Base-by-base conservation (phyloP, 1,140 invertebrate species). In the Bombus huntii region DNA sequence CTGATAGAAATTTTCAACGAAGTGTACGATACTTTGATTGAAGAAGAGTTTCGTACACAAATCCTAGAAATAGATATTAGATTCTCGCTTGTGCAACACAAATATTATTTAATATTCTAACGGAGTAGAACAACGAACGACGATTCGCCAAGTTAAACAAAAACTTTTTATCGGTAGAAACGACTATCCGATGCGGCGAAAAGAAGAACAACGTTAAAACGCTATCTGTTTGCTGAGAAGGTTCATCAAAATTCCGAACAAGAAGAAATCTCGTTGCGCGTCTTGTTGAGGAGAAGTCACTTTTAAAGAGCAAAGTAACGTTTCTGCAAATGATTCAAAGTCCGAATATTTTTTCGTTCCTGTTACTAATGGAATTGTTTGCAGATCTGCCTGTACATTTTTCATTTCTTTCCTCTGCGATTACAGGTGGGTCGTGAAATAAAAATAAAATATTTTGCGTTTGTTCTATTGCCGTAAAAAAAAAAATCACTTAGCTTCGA, bases 231-330 rank as follows among this genome's bases (percentile, higher is more conserved):
- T 34, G 25, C 57, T 8, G 25, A 12, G 68, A 68, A 34, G 34
- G 22, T 75, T 87, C 72, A 84, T 87, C 82, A 87, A 87, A 84
- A 84, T 80, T 74, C 57, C 39, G 82, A 39, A 47, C 71, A 37
- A 57, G 12, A 71, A 73, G 72, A 72, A 79, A 84, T 82, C 81
- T 87, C 37, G 28, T 72, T 81, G 25, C 62, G 6, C 70, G 39
- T 44, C 15, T 83, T 47, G 42, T 76, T 8, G 71, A 76, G 53
- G 15, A 65, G 59, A n/a, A 31, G 25, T 31, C 59, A 25, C 34
- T 42, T 83, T 83, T 83, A 65, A 83, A 53, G 34, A 66, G 42
- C n/a, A 62, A 34, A 42, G 34, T 72, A 47, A 47, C 34, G 34
- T 72, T 22, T 25, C 28, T 22, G 15, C 13, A 25, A 71, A 81